phyloP scores from a whole-genome alignment of 2,113 vertebrate species.

The Rhinolophus ferrumequinum region DNA sequence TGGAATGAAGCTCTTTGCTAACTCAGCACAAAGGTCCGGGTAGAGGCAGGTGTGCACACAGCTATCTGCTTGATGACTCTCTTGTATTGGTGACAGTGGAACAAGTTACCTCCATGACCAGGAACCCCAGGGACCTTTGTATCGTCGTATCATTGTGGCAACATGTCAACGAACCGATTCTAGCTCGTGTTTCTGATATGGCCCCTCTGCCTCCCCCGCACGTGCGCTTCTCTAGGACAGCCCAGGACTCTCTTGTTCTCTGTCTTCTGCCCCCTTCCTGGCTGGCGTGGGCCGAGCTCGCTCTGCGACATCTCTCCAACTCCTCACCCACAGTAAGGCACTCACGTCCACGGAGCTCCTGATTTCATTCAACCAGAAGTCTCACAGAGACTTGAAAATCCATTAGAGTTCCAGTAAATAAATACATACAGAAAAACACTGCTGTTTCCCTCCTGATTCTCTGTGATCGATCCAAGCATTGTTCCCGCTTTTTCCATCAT shows the following conservation, averaged over 20 bases:
- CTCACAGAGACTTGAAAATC: not conserved
- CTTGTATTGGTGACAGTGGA: not conserved
- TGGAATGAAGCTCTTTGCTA: not conserved
- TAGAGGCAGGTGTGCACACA: fast-evolving
- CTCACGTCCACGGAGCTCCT: not conserved
- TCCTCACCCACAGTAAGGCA: not conserved
- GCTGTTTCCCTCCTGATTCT: not conserved
- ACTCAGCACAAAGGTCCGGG: fast-evolving
- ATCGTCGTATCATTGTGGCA: fast-evolving
- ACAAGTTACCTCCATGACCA: not conserved
- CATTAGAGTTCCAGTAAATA: not conserved
- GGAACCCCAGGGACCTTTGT: not conserved
- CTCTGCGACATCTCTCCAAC: fast-evolving
- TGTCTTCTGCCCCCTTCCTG: not conserved
- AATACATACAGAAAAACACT: not conserved
- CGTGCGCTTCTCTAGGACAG: fast-evolving
- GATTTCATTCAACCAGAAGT: not conserved
- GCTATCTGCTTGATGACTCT: not conserved
- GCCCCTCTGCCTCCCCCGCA: not conserved
- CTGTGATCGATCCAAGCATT: not conserved
- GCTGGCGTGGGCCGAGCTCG: fast-evolving
- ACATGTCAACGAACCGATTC: not conserved
- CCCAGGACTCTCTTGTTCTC: not conserved
- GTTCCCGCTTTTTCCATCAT: not conserved
- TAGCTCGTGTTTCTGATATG: not conserved